phyloP scores from a whole-genome alignment of 2,888 invertebrate genomes.

The Campoplex capitator region DNA sequence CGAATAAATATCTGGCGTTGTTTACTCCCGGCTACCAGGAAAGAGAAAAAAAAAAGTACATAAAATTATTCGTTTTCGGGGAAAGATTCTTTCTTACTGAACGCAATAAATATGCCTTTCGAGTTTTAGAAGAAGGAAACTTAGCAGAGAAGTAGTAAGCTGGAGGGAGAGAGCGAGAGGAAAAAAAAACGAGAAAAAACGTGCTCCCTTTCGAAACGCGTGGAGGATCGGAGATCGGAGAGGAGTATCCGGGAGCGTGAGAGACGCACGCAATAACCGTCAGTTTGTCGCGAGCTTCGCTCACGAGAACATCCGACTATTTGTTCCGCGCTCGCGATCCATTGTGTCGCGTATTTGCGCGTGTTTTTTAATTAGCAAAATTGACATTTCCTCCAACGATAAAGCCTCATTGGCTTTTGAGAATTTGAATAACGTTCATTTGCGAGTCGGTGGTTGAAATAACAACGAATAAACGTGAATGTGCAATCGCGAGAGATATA shows the following conservation, averaged over 20 bases:
- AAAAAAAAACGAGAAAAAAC: slow-evolving; percentile 18
- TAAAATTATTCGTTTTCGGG: background rate
- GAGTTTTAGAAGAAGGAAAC: background rate
- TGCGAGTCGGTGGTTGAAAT: background rate
- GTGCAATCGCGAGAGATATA: background rate
- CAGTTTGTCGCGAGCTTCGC: slow-evolving; percentile 62
- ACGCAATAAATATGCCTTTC: background rate
- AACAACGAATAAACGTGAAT: background rate
- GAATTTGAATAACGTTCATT: background rate
- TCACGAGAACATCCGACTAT: slow-evolving; percentile 42
- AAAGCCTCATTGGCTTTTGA: background rate
- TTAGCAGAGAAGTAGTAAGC: background rate
- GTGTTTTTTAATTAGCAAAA: background rate
- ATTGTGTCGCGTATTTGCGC: background rate
- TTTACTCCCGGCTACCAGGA: background rate
- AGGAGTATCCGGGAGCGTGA: slow-evolving; percentile 54
- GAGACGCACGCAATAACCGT: slow-evolving; percentile 15
- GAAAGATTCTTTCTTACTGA: background rate
- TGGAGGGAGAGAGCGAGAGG: background rate
- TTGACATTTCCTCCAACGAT: background rate
- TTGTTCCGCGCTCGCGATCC: background rate
- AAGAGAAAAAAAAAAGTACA: background rate
- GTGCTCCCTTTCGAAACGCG: slow-evolving; percentile 40
- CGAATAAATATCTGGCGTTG: background rate
- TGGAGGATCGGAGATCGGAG: slow-evolving; percentile 38